These are phyloP conservation scores for Aphis craccivora DNA, from an alignment of 1,140 invertebrate genomes.

Conservation along the genomic window DNA sequence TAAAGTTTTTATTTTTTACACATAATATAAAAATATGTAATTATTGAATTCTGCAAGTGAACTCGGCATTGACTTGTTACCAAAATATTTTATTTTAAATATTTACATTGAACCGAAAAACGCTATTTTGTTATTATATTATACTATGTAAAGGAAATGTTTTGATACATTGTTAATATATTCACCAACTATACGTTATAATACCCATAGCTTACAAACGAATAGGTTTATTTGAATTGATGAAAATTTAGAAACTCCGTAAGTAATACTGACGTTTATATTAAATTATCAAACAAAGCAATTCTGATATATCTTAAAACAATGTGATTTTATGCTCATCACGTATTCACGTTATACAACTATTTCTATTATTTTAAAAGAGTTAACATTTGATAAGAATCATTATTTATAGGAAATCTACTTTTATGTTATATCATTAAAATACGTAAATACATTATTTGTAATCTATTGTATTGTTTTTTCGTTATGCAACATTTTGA, in stretches of 20 bases:
- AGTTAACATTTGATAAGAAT: not conserved
- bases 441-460: not conserved
- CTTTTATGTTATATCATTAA: not conserved
- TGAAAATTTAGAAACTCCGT: not conserved
- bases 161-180: slow-evolving; percentile 11
- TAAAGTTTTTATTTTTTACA: not conserved
- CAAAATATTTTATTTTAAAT: not conserved
- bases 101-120: not conserved
- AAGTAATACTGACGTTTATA: not conserved
- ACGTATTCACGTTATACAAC: not conserved
- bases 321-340: not conserved
- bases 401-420: not conserved
- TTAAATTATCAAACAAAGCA: not conserved
- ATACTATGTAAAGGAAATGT: not conserved
- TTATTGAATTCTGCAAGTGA: not conserved
- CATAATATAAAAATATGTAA: not conserved
- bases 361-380: not conserved
- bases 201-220: not conserved
- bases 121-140: not conserved
- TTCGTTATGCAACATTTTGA: not conserved
- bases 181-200: not conserved
- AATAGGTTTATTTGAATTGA: not conserved
- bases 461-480: not conserved
- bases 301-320: not conserved
- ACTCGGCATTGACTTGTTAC: not conserved